Evolutionary conservation across 2,113 vertebrate species (phyloP).

Genomic region (Gobiocypris rarus): DNA sequence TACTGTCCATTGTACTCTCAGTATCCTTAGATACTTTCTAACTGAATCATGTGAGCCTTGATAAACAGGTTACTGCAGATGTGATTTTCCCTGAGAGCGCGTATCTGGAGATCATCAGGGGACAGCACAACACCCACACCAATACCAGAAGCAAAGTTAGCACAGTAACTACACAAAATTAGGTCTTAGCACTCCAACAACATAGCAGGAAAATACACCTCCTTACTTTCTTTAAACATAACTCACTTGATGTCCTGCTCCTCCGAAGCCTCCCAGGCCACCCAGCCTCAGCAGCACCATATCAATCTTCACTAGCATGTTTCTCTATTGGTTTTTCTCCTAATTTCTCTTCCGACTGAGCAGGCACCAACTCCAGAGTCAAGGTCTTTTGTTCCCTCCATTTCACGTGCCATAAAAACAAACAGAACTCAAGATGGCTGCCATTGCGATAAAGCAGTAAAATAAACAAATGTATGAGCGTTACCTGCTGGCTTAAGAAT

Average conservation of each 20-base stretch:
- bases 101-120: constrained; percentile 68
- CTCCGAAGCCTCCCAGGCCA: constrained; percentile 41
- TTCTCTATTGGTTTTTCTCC: constrained; percentile 24
- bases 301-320: constrained; percentile 51
- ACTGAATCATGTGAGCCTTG: constrained; percentile 55
- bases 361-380: constrained; percentile 54
- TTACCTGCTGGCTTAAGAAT: constrained; percentile 28
- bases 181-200: constrained; percentile 55
- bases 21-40: not conserved
- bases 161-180: constrained; percentile 70
- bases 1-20: constrained; percentile 8
- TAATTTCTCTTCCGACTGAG: constrained; percentile 17
- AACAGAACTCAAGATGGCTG: constrained; percentile 59
- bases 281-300: constrained; percentile 49
- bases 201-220: constrained; percentile 49
- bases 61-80: constrained; percentile 73
- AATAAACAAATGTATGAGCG: constrained; percentile 68
- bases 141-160: constrained; percentile 66
- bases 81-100: constrained; percentile 58
- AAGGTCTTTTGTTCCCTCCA: constrained; percentile 60
- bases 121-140: constrained; percentile 45
- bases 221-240: constrained; percentile 29
- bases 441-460: constrained; percentile 60
- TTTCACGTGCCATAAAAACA: constrained; percentile 69
- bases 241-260: constrained; percentile 26